Conservation (phyloP, 2,113 vertebrate genomes). For the Apteryx owenii region DNA sequence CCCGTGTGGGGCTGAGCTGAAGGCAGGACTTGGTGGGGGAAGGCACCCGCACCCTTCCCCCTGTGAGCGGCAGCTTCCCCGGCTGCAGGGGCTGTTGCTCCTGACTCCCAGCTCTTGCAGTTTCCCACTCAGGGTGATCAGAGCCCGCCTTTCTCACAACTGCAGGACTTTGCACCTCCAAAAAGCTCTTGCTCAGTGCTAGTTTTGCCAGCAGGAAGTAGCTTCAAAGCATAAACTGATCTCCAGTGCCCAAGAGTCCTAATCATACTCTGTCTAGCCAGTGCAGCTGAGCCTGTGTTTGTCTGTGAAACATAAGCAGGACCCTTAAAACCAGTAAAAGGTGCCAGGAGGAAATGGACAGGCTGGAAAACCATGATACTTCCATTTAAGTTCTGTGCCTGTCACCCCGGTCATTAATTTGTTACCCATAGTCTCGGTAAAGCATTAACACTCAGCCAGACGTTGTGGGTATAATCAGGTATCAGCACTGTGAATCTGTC, state of each 20-base stretch:
- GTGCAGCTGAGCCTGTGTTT: background rate
- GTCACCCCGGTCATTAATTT: background rate
- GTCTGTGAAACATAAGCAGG: background rate
- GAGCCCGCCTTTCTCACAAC: background rate
- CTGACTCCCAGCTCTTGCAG: background rate
- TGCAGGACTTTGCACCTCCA: background rate
- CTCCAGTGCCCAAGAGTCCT: background rate
- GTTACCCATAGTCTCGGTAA: background rate
- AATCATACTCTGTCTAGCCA: background rate
- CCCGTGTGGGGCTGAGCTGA: rapidly evolving
- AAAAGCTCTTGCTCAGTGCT: background rate
- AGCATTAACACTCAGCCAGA: background rate
- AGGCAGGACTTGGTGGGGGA: background rate
- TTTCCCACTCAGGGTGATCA: background rate
- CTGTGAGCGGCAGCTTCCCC: background rate
- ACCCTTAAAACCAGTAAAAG: background rate
- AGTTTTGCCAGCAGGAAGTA: background rate
- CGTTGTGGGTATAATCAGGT: background rate
- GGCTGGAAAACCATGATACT: background rate
- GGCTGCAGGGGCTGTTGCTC: background rate
- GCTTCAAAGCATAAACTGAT: background rate
- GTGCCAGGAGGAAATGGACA: background rate
- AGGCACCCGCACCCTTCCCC: background rate
- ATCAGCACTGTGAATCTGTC: background rate
- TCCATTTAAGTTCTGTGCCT: background rate